These are phyloP conservation scores for Tetrao urogallus DNA, from an alignment of 2,113 vertebrate genomes.

Conservation along the genomic window DNA sequence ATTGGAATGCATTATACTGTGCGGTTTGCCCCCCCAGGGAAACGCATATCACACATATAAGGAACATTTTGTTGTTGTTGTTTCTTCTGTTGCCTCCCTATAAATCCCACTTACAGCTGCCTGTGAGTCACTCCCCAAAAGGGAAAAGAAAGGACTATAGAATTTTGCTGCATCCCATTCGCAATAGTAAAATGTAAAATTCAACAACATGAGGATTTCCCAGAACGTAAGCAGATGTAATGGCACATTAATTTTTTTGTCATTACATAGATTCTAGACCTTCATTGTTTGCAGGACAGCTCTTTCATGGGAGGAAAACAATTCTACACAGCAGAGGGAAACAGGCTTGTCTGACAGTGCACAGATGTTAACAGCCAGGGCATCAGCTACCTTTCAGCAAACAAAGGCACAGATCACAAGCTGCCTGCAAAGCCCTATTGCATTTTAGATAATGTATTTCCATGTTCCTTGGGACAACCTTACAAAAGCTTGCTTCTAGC, in stretches of 20 bases:
- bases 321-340: neutral
- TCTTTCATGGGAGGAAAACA: neutral
- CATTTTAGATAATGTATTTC: neutral
- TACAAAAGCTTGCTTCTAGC: neutral
- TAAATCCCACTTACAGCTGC: neutral
- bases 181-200: neutral
- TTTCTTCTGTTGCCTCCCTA: neutral
- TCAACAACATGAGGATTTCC: neutral
- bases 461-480: neutral
- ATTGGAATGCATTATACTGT: neutral
- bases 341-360: neutral
- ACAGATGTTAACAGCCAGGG: neutral
- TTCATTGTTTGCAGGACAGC: neutral
- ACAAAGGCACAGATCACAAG: neutral
- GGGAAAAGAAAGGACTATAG: neutral
- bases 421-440: neutral
- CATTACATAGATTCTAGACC: neutral
- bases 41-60: neutral
- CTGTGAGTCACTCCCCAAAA: neutral
- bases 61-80: neutral
- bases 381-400: neutral
- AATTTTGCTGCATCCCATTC: neutral
- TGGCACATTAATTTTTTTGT: neutral
- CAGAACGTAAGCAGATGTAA: neutral
- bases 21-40: rapidly evolving